Conservation (phyloP, 1,140 invertebrate species). For the Penaeus indicus region DNA sequence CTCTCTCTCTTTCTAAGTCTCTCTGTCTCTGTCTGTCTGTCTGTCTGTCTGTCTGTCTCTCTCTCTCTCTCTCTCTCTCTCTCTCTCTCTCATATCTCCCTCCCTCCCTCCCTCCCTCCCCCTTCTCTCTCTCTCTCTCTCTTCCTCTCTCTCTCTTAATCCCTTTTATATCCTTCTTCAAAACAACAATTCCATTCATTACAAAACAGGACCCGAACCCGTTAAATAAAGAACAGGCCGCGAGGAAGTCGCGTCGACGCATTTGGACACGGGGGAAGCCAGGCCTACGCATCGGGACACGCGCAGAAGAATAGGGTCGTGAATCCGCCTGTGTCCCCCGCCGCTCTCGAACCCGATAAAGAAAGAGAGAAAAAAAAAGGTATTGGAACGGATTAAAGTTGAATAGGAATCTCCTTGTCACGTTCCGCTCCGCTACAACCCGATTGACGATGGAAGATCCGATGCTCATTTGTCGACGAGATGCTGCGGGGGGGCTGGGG, state of each 20-base stretch:
- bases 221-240: neutral
- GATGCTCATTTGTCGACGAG: neutral
- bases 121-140: no score
- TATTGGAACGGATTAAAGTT: constrained; percentile 55
- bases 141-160: no score
- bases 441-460: constrained; percentile 26
- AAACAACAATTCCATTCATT: no score
- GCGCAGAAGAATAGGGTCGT: constrained; percentile 49
- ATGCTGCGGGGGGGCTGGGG: no score
- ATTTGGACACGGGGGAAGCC: constrained; percentile 31
- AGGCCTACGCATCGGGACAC: constrained; percentile 45
- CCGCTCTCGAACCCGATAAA: constrained; percentile 5
- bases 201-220: neutral
- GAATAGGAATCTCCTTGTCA: constrained; percentile 46
- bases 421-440: constrained; percentile 34
- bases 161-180: no score
- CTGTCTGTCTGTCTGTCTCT: no score
- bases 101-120: no score
- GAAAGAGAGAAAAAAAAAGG: constrained; percentile 14
- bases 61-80: no score
- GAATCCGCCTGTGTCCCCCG: constrained; percentile 52
- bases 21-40: no score
- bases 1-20: no score
- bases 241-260: neutral
- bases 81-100: no score